Conservation (phyloP, 2,888 invertebrate species). For the Trileptium ribeirensis region DNA sequence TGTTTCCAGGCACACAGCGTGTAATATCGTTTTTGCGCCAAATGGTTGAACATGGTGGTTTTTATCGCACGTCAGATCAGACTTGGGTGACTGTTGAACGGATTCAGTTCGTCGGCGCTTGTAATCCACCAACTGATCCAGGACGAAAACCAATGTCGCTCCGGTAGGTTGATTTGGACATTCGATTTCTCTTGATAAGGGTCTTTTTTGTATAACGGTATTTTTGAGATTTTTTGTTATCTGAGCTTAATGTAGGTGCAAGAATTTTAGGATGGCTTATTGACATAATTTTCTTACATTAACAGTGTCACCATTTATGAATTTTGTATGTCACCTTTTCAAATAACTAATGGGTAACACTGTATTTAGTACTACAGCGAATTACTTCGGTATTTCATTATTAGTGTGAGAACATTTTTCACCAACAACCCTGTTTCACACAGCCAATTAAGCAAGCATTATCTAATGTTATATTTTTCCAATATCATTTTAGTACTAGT, state of each 20-base stretch:
- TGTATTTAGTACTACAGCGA: no score
- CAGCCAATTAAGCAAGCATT: no score
- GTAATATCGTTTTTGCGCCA: conserved; percentile 98
- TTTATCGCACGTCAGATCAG: conserved; percentile 79
- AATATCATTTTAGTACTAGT: no score
- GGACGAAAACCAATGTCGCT: conserved; percentile 91
- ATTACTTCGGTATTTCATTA: no score
- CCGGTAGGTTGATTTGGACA: conserved; percentile 59
- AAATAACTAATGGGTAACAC: no score
- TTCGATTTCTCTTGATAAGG: conserved; percentile 2
- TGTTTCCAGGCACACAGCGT: conserved; percentile 64
- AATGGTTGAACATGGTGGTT: conserved; percentile 80
- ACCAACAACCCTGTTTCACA: no score
- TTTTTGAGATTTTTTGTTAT: not conserved
- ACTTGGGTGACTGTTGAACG: conserved; percentile 93
- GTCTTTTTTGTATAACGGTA: not conserved
- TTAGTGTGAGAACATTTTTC: no score
- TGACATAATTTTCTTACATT: no score
- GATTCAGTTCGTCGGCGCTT: conserved; percentile 98
- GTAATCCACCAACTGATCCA: conserved; percentile 98
- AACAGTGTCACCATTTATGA: no score
- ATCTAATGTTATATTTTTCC: no score
- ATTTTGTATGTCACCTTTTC: no score
- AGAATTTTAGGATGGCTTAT: no score
- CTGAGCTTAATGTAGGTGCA: not conserved